Percentiles rank a stretch among this genome's conserved stretches.
These are phyloP conservation scores for Bubo bubo DNA, from an alignment of 2,113 vertebrate genomes.

Conservation along the genomic window DNA sequence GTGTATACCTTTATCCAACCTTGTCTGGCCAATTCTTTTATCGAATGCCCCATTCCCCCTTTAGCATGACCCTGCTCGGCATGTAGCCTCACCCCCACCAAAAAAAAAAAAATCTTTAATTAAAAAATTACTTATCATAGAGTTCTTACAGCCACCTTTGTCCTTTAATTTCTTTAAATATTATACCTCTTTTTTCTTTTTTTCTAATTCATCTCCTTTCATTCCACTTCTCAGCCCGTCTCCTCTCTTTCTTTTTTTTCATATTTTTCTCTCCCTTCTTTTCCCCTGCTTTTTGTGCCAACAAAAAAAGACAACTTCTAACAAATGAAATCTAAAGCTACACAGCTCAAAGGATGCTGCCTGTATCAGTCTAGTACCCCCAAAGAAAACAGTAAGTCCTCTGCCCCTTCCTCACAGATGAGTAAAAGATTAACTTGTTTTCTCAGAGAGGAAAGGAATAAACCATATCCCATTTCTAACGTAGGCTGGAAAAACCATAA, in stretches of 20 bases:
- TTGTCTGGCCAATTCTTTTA: not conserved
- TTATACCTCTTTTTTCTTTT: not conserved
- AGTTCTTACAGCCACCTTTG: not conserved
- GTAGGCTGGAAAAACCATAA: not conserved
- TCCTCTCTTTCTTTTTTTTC: not conserved
- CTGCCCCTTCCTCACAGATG: not conserved
- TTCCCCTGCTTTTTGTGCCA: not conserved
- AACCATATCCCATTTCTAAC: not conserved
- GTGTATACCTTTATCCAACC: not conserved
- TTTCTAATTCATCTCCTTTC: not conserved
- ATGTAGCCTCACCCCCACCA: fast-evolving
- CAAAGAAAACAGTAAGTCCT: not conserved
- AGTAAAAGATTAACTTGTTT: not conserved
- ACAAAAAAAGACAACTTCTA: not conserved
- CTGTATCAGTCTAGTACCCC: not conserved
- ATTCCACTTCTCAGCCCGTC: not conserved
- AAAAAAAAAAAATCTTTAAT: not conserved
- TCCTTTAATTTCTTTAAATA: not conserved
- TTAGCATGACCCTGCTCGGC: not conserved
- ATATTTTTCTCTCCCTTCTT: not conserved
- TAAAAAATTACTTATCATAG: not conserved
- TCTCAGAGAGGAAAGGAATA: not conserved
- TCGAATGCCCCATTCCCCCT: not conserved
- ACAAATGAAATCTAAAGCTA: not conserved
- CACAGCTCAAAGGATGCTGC: not conserved